Evolutionary conservation across 2,113 vertebrate species (phyloP).

Genomic region (Myocastor coypus): DNA sequence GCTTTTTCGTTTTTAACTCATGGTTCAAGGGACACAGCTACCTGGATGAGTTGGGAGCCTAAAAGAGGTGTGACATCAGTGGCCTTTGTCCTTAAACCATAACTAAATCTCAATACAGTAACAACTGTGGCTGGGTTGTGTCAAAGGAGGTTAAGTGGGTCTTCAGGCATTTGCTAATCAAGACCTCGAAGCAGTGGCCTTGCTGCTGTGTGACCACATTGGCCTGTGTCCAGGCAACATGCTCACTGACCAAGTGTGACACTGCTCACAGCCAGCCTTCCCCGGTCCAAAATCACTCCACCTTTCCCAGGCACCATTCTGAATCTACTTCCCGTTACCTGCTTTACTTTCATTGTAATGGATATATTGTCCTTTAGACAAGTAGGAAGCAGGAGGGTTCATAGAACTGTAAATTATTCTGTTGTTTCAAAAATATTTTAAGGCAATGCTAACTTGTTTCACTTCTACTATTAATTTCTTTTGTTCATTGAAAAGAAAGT

Average conservation of each 20-base stretch:
- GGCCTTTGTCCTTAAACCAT: neutral
- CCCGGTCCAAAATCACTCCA: neutral
- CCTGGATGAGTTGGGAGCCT: neutral
- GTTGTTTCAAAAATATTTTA: neutral
- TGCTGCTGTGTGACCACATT: rapidly evolving
- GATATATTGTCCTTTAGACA: neutral
- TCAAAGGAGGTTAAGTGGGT: neutral
- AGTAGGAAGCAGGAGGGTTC: neutral
- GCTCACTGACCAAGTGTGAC: neutral
- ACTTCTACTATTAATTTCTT: neutral
- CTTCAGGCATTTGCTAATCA: neutral
- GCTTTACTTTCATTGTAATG: neutral
- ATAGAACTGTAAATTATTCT: neutral
- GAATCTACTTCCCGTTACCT: neutral
- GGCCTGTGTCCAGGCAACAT: neutral
- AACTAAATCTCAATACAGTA: neutral
- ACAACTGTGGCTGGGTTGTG: neutral
- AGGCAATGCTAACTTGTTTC: neutral
- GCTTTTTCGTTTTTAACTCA: neutral
- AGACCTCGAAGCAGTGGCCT: neutral
- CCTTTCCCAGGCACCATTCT: neutral
- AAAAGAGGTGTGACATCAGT: neutral
- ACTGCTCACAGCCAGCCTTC: neutral
- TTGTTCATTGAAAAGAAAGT: no score
- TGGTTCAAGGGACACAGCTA: neutral